Base-by-base conservation (phyloP, 2,113 vertebrate genomes). In the Emydura subglobosa region DNA sequence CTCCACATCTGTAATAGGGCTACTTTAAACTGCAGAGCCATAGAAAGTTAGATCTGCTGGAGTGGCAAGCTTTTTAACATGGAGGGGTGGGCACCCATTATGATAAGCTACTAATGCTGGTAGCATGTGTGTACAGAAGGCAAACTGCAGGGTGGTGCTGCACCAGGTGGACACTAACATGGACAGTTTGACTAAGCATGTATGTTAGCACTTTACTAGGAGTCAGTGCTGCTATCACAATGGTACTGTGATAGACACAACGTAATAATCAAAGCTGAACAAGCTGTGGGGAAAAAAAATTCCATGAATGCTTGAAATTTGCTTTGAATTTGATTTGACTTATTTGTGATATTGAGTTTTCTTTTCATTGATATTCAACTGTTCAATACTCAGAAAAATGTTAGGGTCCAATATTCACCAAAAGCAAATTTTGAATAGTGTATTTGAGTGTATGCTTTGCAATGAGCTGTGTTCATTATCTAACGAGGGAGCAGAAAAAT, bases 331-430 rank as follows among this genome's bases (percentile, higher is more conserved):
- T 90, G 54, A 72, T 89, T 89, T 86, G 51, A 25, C 61, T n/a
- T 0, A 0, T 14, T 49, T 93, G 42, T 82, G 39, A 51, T 82
- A 34, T 24, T 2, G 34, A 24, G 10, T 51, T 21, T 2, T 61
- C 44, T 89, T 68, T 88, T 42, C 10, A 19, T 50, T 21, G 87
- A 14, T 83, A 27, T 2, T 25, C 47, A 85, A 54, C 7, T 9
- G 4, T 59, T 44, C 34, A 24, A 44, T 53, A 86, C 17, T 49
- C 31, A 55, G 29, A 94, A 83, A 1, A 83, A 86, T 21, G 22
- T 89, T 87, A n/a, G 19, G 90, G 13, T 8, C 22, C 14, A 42
- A 4, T 79, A 59, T 59, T 94, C 5, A 59, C n/a, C 29, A 68
- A 9, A 42, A 82, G 14, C 22, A 59, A 1, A 44, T 9, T 83